These are phyloP conservation scores for Nesoenas mayeri DNA, from an alignment of 2,113 vertebrate species.

Conservation along the genomic window DNA sequence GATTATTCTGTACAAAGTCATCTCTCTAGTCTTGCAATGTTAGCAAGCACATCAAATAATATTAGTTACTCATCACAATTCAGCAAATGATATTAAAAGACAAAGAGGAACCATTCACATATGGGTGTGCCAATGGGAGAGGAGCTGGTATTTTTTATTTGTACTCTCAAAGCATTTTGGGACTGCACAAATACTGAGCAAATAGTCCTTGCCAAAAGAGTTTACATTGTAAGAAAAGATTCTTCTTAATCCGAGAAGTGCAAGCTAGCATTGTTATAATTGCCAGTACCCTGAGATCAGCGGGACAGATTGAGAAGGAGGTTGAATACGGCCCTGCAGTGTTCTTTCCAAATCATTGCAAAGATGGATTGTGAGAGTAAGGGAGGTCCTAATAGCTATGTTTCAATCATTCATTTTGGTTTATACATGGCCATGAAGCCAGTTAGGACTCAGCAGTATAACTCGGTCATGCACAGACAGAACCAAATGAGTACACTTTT, in stretches of 20 bases:
- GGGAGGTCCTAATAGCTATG: fast-evolving
- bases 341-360: not conserved
- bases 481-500: not conserved
- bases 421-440: not conserved
- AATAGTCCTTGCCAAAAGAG: not conserved
- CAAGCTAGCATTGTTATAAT: not conserved
- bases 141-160: not conserved
- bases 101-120: not conserved
- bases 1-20: not conserved
- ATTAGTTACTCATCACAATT: not conserved
- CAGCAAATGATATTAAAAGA: not conserved
- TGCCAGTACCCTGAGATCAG: not conserved
- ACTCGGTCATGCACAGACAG: not conserved
- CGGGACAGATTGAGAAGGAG: not conserved
- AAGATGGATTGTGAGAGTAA: not conserved
- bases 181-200: not conserved
- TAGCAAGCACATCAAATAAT: not conserved
- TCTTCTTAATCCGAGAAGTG: not conserved
- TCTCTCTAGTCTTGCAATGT: not conserved
- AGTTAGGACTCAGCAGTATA: not conserved
- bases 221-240: not conserved
- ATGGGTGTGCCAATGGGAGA: not conserved
- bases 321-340: not conserved
- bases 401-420: not conserved
- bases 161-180: not conserved